Conservation (phyloP, 2,888 invertebrate genomes). For the Conistra vaccinii region DNA sequence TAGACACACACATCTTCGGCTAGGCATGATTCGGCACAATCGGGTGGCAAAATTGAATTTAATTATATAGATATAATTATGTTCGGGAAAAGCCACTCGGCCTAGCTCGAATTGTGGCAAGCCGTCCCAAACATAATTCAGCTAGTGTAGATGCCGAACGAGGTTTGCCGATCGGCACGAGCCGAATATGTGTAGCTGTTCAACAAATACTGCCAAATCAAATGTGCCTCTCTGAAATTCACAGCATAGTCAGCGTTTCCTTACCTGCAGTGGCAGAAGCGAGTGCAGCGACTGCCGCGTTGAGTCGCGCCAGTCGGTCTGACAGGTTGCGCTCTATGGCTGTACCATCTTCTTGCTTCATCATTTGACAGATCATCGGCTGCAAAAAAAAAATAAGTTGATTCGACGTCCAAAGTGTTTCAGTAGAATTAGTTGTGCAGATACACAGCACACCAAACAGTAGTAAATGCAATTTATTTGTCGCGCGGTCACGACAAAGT, state of each 20-base stretch:
- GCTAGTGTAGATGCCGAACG: neutral
- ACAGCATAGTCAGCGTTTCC: neutral
- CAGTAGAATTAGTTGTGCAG: neutral
- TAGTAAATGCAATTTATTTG: neutral
- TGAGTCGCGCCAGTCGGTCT: conserved; percentile 46
- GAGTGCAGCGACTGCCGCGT: conserved; percentile 63
- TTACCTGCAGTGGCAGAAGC: conserved; percentile 40
- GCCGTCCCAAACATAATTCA: neutral
- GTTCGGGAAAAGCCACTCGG: too few relatives aligned
- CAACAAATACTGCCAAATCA: neutral
- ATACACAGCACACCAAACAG: neutral
- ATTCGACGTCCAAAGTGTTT: neutral
- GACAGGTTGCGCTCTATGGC: conserved; percentile 56
- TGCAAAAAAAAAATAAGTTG: neutral
- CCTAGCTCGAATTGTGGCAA: neutral
- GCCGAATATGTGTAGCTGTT: neutral
- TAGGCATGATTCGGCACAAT: neutral
- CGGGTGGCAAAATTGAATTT: neutral
- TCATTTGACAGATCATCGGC: conserved; percentile 34
- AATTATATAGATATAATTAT: too few relatives aligned
- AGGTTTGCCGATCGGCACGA: neutral
- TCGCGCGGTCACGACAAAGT: neutral
- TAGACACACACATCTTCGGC: too few relatives aligned
- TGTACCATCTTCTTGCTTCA: conserved; percentile 46
- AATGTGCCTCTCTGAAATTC: neutral